phyloP scores from a whole-genome alignment of 1,140 invertebrate genomes.

The Ceratosolen solmsi region DNA sequence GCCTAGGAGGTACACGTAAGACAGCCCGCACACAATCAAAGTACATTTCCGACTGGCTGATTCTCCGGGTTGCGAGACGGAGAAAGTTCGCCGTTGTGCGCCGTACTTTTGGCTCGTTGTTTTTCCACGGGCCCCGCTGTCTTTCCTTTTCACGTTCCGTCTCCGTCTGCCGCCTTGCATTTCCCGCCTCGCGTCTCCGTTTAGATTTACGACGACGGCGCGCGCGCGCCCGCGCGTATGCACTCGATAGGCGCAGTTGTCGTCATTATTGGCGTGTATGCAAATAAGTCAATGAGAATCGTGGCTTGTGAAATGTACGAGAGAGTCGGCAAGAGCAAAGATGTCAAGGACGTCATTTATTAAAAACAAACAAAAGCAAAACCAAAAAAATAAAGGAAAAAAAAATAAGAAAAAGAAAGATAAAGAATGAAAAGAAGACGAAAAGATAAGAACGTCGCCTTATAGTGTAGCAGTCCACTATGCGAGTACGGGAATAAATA shows the following conservation, averaged over 20 bases:
- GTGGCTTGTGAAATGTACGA: conserved; percentile 23
- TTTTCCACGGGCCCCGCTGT: not conserved
- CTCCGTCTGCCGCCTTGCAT: not conserved
- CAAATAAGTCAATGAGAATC: conserved; percentile 10
- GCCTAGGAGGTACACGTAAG: not conserved
- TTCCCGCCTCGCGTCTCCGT: not conserved
- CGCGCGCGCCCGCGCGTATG: not conserved
- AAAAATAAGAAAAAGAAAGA: no score
- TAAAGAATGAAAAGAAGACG: no score
- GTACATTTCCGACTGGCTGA: conserved; percentile 17
- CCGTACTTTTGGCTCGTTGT: conserved; percentile 20
- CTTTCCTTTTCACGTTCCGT: not conserved
- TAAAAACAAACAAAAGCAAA: conserved; percentile 14
- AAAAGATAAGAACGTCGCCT: no score
- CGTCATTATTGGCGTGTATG: conserved; percentile 5
- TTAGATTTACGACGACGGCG: not conserved
- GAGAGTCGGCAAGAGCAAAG: conserved; percentile 10
- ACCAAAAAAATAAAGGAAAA: no score
- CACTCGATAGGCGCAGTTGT: not conserved
- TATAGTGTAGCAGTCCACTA: conserved; percentile 17
- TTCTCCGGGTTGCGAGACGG: conserved; percentile 21
- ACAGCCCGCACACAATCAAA: not conserved
- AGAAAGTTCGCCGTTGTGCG: conserved; percentile 33
- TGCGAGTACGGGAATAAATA: not conserved
- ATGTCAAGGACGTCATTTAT: conserved; percentile 45